Evolutionary conservation across 2,888 invertebrate species (phyloP), one percentile per base, ranked within the genome.

Genomic region (Folsomia manolachei): DNA sequence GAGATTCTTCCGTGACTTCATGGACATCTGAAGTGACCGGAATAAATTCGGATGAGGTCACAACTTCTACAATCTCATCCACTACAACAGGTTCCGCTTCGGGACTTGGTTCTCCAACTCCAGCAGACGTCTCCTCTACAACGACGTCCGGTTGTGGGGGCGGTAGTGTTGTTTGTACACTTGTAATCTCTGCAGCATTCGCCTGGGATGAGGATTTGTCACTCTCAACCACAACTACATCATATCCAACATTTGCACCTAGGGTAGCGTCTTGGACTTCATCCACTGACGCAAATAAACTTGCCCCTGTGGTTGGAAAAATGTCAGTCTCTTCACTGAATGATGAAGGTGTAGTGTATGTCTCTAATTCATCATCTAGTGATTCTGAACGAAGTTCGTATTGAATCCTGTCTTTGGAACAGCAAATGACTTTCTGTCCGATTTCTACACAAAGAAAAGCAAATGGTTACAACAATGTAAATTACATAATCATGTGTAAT

Each of bases 391-490:
- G 56, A 2, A 70, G 66, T 0, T 69, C 70, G n/a, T 65, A 71
- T 11, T 73, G 70, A 11, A 78, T 66, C 27, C 73, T 75, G 24
- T 73, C 74, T 27, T 71, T 75, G 7, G 78, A 74, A 67, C 78
- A 78, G 24, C 78, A 78, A 4, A 78, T 66, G 4, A 74, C 71
- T 63, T 65, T 72, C 11, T 75, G 70, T 1, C 69, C 77, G 19
- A 75, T 52, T 2, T 70, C 72, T 72, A 56, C 14, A n/a, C n/a
- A n/a, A n/a, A n/a, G n/a, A 60, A 60, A 60, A 60, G 7, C 7
- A 60, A 63, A n/a, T n/a, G n/a, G n/a, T n/a, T n/a, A n/a, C n/a
- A n/a, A n/a, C n/a, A n/a, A n/a, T n/a, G n/a, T n/a, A n/a, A n/a
- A n/a, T n/a, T n/a, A n/a, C n/a, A n/a, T n/a, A 51, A 51, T 51